Evolutionary conservation across 2,888 invertebrate genomes (phyloP), one percentile per base, ranked within the genome.

Genomic region (Parochlus steinenii): DNA sequence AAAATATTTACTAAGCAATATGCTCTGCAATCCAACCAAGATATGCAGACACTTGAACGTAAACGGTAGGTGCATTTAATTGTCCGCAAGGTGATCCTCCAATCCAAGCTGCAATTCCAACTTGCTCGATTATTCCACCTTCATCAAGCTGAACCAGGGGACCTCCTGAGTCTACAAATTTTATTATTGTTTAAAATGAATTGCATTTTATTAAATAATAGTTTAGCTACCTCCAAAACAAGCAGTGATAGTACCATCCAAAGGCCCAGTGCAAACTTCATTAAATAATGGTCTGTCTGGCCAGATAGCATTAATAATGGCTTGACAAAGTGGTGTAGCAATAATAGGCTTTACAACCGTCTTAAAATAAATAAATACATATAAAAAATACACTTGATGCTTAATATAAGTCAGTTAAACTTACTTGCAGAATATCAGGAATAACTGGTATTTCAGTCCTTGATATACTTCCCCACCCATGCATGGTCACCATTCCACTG

Each of bases 221-320:
- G 8, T 15, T 12, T 7, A 12, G 10, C 16, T 28, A 28, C 28
- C 22, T 7, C 28, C 30, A 5, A 15, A 16, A 30, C 55, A 55
- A 12, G 55, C 53, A 2, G 52, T 48, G 5, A 44, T 23, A 5
- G 47, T 46, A 4, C 52, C 55, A 17, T 46, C 43, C 25, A 51
- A 41, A 3, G 54, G 54, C 2, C 55, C 55, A 1, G 55, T 52
- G 43, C 55, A 55, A 16, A 55, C 41, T 37, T 54, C 55, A 17
- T 50, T 45, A 6, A 51, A 34, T 3, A 49, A 49, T 10, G 30
- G 17, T 16, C 30, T 19, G 6, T 7, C 16, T n/a, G 30, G 30
- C 17, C n/a, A 30, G n/a, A 18, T 16, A 6, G 3, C 5, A 33
- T 48, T 45, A 8, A 39, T 37, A 2, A 40, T 43, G 7, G 43